Evolutionary conservation across 2,888 invertebrate species (phyloP).

Genomic region (Drosophila greeni): DNA sequence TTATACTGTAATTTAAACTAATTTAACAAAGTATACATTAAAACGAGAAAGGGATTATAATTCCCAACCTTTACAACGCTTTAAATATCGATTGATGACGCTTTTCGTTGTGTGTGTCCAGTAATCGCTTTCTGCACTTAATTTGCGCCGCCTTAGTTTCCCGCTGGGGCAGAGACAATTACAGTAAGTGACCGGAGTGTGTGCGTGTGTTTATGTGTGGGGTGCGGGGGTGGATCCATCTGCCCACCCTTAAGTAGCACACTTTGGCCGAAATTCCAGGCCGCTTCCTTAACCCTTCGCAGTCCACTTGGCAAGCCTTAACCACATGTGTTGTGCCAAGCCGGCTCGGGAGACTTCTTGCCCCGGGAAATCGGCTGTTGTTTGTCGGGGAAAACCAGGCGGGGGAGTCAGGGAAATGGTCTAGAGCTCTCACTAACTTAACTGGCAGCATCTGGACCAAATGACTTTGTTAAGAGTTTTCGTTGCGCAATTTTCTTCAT

Average conservation of each 20-base stretch:
- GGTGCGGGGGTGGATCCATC: constrained; percentile 23
- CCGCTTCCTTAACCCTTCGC: constrained; percentile 63
- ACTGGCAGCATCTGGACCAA: constrained; percentile 70
- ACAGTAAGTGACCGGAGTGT: constrained; percentile 65
- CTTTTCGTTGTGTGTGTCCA: constrained; percentile 15
- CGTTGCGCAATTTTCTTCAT: constrained; percentile 72
- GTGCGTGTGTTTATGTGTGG: constrained; percentile 15
- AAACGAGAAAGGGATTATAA: background rate
- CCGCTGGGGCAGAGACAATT: constrained; percentile 56
- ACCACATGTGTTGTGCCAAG: constrained; percentile 64
- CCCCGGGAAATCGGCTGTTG: constrained; percentile 29
- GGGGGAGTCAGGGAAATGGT: background rate
- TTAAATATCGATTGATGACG: background rate
- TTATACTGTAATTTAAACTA: background rate
- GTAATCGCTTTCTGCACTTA: constrained; percentile 69
- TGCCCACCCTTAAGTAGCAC: constrained; percentile 50
- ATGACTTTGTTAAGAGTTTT: constrained; percentile 75
- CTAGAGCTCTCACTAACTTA: constrained; percentile 53
- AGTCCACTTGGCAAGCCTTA: constrained; percentile 45
- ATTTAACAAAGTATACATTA: background rate
- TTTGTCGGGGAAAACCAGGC: constrained; percentile 24
- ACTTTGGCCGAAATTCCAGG: constrained; percentile 58
- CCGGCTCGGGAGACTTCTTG: constrained; percentile 40
- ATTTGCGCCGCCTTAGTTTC: constrained; percentile 50
- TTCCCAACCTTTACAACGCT: background rate